Evolutionary conservation across 1,140 invertebrate genomes (phyloP), one percentile per base, ranked within the genome.

Genomic region (Penaeus chinensis): DNA sequence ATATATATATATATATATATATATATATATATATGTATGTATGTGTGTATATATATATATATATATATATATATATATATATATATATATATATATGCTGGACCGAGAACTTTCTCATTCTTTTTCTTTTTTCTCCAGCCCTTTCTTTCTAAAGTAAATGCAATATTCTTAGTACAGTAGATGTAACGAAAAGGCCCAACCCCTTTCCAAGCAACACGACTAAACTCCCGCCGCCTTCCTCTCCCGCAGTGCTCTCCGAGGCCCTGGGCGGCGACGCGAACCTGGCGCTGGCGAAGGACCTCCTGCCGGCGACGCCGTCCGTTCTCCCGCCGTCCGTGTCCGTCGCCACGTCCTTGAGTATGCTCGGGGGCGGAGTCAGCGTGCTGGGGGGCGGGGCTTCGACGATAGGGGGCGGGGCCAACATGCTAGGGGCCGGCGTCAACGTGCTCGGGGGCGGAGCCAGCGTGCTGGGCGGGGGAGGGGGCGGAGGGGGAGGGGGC

Each of bases 291-390:
- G 22, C 84, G 27, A 85, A 85, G 77, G 84, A 85, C 42, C 78
- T 85, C 37, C 74, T 85, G 24, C n/a, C n/a, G 0, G 61, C 24
- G 22, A 27, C 62, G 27, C 74, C 54, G 1, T 22, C 74, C 10
- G 20, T 65, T 27, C 71, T 74, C 24, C 24, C 71, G n/a, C 71
- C 71, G 18, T 74, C 71, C 54, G 82, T 71, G 62, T 85, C 84
- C 74, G 76, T 85, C 54, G 71, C 84, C 74, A 85, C 84, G 60
- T 66, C 84, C 76, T 42, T 85, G 22, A 76, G 84, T 13, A 85
- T 85, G 62, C 77, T 85, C 18, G 77, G 84, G n/a, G 84, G 84
- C 19, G 83, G 83, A 32, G 19, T 37, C 24, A 74, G 71, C 61
- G n/a, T 79, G 13, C 24, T 85, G 10, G 84, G 84, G 27, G 74